A percentile compares a stretch with the other conserved stretches of the same genome.
Conservation (phyloP, 2,888 invertebrate genomes). For the Cerastis rubricosa region DNA sequence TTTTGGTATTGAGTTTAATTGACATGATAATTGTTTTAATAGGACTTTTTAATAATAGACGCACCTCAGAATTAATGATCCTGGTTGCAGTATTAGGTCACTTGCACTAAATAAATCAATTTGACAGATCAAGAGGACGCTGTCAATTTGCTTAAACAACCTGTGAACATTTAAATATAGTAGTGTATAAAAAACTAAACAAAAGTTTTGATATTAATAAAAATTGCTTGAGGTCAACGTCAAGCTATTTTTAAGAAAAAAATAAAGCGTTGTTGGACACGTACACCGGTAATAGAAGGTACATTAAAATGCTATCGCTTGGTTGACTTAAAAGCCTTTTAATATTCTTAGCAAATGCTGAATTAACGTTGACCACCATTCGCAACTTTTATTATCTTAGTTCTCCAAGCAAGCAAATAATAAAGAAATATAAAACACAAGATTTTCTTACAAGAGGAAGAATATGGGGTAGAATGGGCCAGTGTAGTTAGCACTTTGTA, state of each 20-base stretch:
- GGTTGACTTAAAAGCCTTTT: conserved; percentile 75
- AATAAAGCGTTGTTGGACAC: conserved; percentile 58
- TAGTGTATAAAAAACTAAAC: neutral
- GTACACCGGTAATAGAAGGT: conserved; percentile 68
- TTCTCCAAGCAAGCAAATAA: neutral
- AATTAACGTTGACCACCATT: conserved; percentile 33
- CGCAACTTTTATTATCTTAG: conserved; percentile 15
- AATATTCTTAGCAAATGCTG: conserved; percentile 72
- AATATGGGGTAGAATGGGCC: no score
- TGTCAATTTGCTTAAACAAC: neutral
- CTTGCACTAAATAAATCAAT: neutral
- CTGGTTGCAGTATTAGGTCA: neutral
- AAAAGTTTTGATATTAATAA: neutral
- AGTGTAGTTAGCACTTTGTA: no score
- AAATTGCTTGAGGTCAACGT: conserved; percentile 11
- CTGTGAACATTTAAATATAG: neutral
- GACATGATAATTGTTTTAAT: neutral
- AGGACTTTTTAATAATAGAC: neutral
- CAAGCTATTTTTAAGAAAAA: conserved; percentile 42
- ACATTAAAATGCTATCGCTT: conserved; percentile 71
- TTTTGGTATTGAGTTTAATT: neutral
- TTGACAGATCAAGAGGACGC: neutral
- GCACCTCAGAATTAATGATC: neutral
- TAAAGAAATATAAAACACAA: neutral
- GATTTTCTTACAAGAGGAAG: no score